These are phyloP conservation scores for Haplochromis vanheusdeni DNA, from an alignment of 2,113 vertebrate genomes.

Conservation along the genomic window DNA sequence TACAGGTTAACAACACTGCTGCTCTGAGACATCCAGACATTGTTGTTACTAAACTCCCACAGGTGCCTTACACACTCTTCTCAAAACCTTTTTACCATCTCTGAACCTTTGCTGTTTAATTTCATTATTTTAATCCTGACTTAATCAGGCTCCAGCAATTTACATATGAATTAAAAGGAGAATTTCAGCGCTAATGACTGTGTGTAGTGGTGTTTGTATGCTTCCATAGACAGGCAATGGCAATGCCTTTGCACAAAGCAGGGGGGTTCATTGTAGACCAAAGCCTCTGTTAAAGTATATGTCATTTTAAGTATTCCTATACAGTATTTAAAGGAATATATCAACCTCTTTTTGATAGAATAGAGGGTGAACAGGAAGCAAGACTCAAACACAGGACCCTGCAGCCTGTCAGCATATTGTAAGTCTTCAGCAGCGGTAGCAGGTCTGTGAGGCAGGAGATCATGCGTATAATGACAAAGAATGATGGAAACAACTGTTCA, in stretches of 20 bases:
- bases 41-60: not conserved
- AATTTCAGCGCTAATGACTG: not conserved
- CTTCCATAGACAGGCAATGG: not conserved
- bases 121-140: slow-evolving; percentile 19
- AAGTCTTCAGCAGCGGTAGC: not conserved
- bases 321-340: not conserved
- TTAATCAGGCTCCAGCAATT: slow-evolving; percentile 14
- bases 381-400: not conserved
- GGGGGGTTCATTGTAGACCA: not conserved
- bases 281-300: not conserved
- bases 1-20: not conserved
- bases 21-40: not conserved
- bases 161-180: slow-evolving; percentile 13
- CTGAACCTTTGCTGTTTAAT: slow-evolving; percentile 9
- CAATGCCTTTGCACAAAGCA: not conserved
- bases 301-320: not conserved
- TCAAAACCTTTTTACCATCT: slow-evolving; percentile 10
- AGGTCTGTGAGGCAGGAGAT: not conserved
- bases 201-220: not conserved
- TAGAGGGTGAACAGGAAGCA: not conserved
- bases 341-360: not conserved
- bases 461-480: not conserved
- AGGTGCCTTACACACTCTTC: not conserved
- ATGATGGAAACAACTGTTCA: not conserved
- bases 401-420: not conserved